Evolutionary conservation across 2,888 invertebrate genomes (phyloP), one percentile per base, ranked within the genome.

Genomic region (Timema cristinae): DNA sequence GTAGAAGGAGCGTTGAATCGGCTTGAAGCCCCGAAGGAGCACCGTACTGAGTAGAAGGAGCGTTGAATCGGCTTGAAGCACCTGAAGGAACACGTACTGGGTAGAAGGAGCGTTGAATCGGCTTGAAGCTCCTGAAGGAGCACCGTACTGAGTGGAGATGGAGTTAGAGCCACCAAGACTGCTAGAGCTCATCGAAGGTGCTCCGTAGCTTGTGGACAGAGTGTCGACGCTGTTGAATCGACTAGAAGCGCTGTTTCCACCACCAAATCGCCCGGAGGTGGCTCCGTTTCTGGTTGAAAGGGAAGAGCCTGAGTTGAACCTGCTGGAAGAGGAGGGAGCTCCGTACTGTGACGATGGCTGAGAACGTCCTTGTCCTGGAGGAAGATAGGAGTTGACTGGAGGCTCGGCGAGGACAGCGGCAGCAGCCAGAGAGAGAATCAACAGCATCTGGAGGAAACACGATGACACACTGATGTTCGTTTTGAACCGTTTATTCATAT

Each of bases 221-320:
- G 32, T 32, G 32, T 32, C 32, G 32, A 32, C 32, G 32, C 32
- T 32, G 32, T 32, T 32, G 32, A 32, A 32, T 32, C 32, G 32
- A 32, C 32, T 32, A 32, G 32, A 32, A 32, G 32, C 32, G 32
- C 1, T 32, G 32, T 32, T 32, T 32, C 32, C 32, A 32, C 50
- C 50, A 11, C 48, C 66, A 48, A 49, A 47, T 66, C 66, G 13
- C 66, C 61, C 76, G 61, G 71, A 72, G 51, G 67, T 70, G 50
- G 70, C 54, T 1, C 82, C 82, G 61, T 84, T 83, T 15, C 79
- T 79, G 48, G 79, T 75, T 2, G 83, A 81, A 51, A 71, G 69
- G 16, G 49, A 5, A 32, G 50, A 49, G 15, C 56, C 69, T 15
- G 47, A 32, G 50, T 67, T 56, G 16, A 71, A 71, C n/a, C 70